Conservation (phyloP, 2,888 invertebrate species). For the Silvanus unidentatus region DNA sequence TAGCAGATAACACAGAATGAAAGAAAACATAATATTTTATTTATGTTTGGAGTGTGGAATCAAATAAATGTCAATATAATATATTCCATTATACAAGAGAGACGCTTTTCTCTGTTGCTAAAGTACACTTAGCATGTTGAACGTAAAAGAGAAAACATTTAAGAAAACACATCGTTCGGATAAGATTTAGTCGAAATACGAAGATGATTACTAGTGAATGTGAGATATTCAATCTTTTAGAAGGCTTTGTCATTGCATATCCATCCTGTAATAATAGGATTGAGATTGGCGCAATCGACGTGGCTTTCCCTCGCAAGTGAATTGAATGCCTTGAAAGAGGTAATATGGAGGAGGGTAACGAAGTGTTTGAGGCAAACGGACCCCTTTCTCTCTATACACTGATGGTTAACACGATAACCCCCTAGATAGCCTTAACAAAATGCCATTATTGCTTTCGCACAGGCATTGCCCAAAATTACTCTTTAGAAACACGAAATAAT, state of each 20-base stretch:
- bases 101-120: too few species aligned
- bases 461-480: constrained; percentile 4
- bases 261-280: constrained; percentile 32
- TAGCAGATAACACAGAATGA: too few species aligned
- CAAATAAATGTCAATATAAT: too few species aligned
- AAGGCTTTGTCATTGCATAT: constrained; percentile 32
- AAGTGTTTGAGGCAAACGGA: constrained; percentile 4
- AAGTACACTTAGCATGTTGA: too few species aligned
- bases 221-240: constrained; percentile 28
- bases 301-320: constrained; percentile 29
- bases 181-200: constrained; percentile 3
- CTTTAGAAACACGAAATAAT: constrained; percentile 1
- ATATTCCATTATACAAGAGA: too few species aligned
- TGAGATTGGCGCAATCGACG: constrained; percentile 32
- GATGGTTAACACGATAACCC: constrained; percentile 25
- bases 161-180: too few species aligned
- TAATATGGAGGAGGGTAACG: constrained; percentile 23
- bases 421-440: constrained; percentile 15
- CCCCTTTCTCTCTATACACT: too few species aligned
- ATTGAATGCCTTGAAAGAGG: constrained; percentile 31
- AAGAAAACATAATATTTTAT: too few species aligned
- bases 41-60: too few species aligned
- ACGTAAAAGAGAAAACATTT: too few species aligned
- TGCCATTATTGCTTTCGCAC: constrained; percentile 15
- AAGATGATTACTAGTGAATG: constrained; percentile 17